Evolutionary conservation across 53 echinoderm and acorn worm genomes (phyloP).

Genomic region (Apostichopus leukothele): DNA sequence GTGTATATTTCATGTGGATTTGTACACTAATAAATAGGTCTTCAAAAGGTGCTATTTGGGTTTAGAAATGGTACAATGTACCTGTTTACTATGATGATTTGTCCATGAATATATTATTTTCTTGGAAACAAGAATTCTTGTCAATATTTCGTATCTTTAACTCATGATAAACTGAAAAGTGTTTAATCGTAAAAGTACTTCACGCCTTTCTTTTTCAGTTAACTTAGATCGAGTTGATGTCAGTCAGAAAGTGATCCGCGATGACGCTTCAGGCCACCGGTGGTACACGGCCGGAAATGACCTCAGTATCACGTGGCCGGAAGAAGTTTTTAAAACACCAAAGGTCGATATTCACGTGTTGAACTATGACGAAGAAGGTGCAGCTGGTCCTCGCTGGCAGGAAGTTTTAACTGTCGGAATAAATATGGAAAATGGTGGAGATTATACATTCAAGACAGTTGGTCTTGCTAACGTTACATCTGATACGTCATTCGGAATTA

Average conservation of each 20-base stretch:
- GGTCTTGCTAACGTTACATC: conserved; percentile 58
- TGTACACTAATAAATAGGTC: no score
- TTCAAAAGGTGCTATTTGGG: no score
- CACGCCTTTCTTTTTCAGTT: neutral
- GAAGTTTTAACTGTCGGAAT: conserved; percentile 14
- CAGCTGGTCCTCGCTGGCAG: conserved; percentile 39
- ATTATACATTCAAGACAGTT: conserved; percentile 65
- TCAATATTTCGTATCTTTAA: no score
- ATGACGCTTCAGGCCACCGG: neutral
- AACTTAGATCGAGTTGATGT: conserved; percentile 11
- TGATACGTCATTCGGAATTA: conserved; percentile 74
- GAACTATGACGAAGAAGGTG: conserved; percentile 55
- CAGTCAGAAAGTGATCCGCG: conserved; percentile 25
- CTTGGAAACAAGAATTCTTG: no score
- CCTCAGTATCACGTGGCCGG: conserved; percentile 33
- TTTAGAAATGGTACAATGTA: no score
- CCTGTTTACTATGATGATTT: no score
- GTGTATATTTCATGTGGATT: no score
- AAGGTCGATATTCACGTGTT: conserved; percentile 52
- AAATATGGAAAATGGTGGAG: conserved; percentile 69
- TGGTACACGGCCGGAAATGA: conserved; percentile 62
- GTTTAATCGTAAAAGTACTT: no score
- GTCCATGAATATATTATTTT: no score
- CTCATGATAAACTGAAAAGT: no score
- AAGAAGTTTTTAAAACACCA: neutral